These are phyloP conservation scores for Alcedo quadribrachys DNA, from an alignment of 2,797 vertebrate genomes.

Conservation along the genomic window DNA sequence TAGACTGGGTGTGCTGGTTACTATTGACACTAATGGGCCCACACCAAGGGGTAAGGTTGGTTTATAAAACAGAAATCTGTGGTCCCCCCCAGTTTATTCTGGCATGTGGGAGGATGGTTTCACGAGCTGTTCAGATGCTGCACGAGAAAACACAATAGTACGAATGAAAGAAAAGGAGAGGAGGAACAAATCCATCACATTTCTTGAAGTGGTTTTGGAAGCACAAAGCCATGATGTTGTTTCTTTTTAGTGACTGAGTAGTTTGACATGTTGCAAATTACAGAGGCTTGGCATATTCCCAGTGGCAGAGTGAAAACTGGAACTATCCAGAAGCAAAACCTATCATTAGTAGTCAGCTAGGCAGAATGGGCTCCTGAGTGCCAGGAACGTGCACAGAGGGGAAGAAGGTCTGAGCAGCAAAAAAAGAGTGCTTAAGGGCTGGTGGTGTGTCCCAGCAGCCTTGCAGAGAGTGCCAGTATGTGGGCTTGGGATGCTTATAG, in stretches of 20 bases:
- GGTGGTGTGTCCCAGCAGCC: background rate
- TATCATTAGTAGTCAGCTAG: constrained; percentile 29
- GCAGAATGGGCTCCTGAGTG: background rate
- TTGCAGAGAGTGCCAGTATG: background rate
- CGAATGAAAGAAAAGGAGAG: constrained; percentile 16
- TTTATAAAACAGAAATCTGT: background rate
- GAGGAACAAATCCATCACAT: background rate
- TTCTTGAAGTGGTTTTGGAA: constrained; percentile 25
- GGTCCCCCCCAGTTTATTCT: accelerated
- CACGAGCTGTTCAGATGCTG: accelerated
- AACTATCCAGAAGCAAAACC: constrained; percentile 21
- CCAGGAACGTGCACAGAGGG: background rate
- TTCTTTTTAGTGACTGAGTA: constrained; percentile 36
- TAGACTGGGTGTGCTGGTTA: background rate
- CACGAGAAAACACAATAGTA: background rate
- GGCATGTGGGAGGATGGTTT: background rate
- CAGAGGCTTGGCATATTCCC: background rate
- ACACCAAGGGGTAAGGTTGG: background rate
- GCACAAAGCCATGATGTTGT: constrained; percentile 21
- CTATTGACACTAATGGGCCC: accelerated
- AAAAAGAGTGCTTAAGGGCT: background rate
- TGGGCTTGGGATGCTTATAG: background rate
- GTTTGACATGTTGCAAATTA: constrained; percentile 53
- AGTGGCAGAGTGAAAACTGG: constrained; percentile 18
- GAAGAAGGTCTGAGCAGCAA: background rate